Conservation (phyloP, 2,888 invertebrate species). For the Trissolcus brochymenae region DNA sequence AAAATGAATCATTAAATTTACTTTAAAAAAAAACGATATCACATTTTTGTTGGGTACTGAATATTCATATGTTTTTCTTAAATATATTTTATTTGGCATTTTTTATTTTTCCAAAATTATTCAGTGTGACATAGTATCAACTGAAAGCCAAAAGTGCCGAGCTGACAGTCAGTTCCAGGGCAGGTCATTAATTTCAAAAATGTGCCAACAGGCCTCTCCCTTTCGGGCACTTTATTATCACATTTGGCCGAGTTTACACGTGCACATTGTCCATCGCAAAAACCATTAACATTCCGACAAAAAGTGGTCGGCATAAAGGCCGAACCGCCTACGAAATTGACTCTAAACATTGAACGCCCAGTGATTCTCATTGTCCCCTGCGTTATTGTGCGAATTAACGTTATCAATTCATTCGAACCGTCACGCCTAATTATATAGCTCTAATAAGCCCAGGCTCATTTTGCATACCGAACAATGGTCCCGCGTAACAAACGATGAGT, state of each 20-base stretch:
- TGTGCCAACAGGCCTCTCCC: slow-evolving; percentile 5
- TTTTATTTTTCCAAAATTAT: not conserved
- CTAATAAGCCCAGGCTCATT: slow-evolving; percentile 30
- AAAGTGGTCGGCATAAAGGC: slow-evolving; percentile 35
- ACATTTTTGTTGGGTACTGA: too few species aligned
- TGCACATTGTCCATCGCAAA: slow-evolving; percentile 31
- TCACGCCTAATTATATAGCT: slow-evolving; percentile 36
- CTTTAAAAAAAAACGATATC: too few species aligned
- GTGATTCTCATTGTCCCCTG: slow-evolving; percentile 12
- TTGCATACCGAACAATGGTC: slow-evolving; percentile 18
- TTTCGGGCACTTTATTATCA: slow-evolving; percentile 11
- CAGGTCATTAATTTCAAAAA: slow-evolving; percentile 16
- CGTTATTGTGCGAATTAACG: slow-evolving; percentile 33
- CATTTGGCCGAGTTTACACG: slow-evolving; percentile 29
- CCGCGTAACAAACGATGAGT: not conserved
- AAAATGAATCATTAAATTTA: too few species aligned
- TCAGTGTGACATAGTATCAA: not conserved
- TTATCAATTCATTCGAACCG: slow-evolving; percentile 37
- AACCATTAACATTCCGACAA: slow-evolving; percentile 35
- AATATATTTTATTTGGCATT: too few species aligned
- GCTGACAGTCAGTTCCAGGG: slow-evolving; percentile 4
- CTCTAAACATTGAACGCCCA: slow-evolving; percentile 36
- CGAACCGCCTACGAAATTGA: slow-evolving; percentile 23
- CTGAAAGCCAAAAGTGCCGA: not conserved
- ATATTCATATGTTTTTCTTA: too few species aligned